Evolutionary conservation across 1,140 invertebrate species (phyloP), one percentile per base, ranked within the genome.

Genomic region (Conus ventricosus): DNA sequence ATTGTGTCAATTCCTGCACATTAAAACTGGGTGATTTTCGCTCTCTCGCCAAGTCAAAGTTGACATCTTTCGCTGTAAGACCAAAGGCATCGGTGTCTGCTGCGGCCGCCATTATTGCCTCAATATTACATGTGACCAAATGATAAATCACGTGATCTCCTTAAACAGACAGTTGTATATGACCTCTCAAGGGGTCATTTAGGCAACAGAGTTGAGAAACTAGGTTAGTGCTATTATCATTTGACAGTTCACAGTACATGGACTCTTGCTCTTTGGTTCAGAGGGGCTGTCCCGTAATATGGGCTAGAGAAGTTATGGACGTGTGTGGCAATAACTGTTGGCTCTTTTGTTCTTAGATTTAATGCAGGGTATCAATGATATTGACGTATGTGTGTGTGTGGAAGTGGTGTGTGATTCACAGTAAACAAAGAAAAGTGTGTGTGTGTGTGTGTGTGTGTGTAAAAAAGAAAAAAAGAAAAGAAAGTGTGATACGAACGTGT

Each of bases 11-110:
- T 94, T 98, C 97, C 85, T 95, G 93, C 3, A 96, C 95, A 94
- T 97, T 95, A 94, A 98, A 98, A 20, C 96, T 97, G 91, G 97
- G 97, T 90, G 96, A 97, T 80, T 96, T 95, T 89, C 98, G 96
- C 95, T 98, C 98, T 90, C 96, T 96, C 90, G 96, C 95, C 80
- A 98, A 95, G 95, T 98, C 97, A 23, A 96, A 94, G 94, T 98
- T 92, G 57, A 93, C 91, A 63, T 83, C 78, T 39, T 76, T 90
- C 55, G n/a, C 67, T 71, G 85, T 81, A 82, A 89, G 60, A 27
- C 90, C 86, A 4, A 91, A 60, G 23, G 89, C 84, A 54, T 91
- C 87, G 0, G 80, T 83, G 71, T 25, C 27, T 27, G 39, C 4
- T 55, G 89, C 51, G 15, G 85, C 85, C 87, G 90, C 90, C 90